Evolutionary conservation across 2,888 invertebrate genomes (phyloP).

Genomic region (Metallyticus violacea): DNA sequence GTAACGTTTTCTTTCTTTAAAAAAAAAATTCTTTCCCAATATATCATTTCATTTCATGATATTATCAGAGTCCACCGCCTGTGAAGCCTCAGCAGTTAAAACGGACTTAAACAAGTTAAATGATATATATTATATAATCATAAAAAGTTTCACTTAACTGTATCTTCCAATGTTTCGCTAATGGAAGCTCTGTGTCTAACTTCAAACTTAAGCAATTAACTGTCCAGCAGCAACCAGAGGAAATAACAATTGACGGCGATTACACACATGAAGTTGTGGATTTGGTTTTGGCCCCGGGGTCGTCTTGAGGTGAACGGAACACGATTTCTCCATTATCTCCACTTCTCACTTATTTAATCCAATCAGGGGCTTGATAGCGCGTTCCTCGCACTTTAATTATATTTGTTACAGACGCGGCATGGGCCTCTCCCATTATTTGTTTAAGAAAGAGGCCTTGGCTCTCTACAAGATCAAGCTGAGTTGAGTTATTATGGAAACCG

Average conservation of each 20-base stretch:
- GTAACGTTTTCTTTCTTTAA: no score
- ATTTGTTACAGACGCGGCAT: background rate
- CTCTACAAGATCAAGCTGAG: background rate
- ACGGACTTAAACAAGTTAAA: no score
- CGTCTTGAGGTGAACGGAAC: background rate
- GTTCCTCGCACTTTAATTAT: background rate
- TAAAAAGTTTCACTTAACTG: no score
- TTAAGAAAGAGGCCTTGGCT: conserved; percentile 7
- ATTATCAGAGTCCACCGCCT: no score
- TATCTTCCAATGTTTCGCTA: no score
- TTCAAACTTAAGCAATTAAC: background rate
- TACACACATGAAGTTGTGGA: no score
- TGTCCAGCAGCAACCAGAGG: no score
- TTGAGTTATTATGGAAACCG: background rate
- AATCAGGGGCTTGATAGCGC: background rate
- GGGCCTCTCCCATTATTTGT: background rate
- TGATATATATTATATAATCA: no score
- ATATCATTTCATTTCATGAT: no score
- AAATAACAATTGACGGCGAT: background rate
- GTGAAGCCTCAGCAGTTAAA: no score
- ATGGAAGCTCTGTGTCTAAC: background rate
- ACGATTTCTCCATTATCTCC: conserved; percentile 4
- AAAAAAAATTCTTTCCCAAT: no score
- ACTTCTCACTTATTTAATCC: conserved; percentile 22
- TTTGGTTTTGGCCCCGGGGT: no score